phyloP scores from a whole-genome alignment of 2,888 invertebrate species.

The Melolontha melolontha region DNA sequence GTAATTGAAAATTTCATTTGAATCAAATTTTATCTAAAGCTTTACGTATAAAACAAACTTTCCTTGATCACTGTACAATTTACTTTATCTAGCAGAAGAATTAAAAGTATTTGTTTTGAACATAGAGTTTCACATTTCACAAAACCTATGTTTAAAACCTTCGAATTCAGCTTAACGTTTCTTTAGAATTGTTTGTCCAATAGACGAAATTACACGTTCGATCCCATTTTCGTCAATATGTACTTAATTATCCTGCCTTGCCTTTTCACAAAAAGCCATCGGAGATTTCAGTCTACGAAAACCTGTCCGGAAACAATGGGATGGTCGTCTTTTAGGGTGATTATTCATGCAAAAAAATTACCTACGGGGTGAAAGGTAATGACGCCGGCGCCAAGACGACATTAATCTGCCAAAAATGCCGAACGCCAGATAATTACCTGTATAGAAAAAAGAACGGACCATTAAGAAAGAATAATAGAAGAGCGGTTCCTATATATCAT shows the following conservation, averaged over 20 bases:
- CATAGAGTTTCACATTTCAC: too few relatives aligned
- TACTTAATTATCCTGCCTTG: constrained; percentile 10
- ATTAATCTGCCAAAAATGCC: constrained; percentile 56
- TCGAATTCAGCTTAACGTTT: background rate
- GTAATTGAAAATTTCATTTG: too few relatives aligned
- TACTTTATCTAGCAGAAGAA: too few relatives aligned
- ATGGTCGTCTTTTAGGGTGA: constrained; percentile 13
- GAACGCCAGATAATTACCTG: constrained; percentile 53
- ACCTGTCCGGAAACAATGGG: constrained; percentile 11
- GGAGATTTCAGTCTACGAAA: constrained; percentile 1
- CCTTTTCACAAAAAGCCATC: constrained; percentile 16
- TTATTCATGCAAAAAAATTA: constrained; percentile 32
- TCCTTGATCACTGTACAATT: too few relatives aligned
- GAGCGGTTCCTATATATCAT: constrained; percentile 50
- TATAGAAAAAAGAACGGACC: constrained; percentile 51
- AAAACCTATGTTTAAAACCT: too few relatives aligned
- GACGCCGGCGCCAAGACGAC: constrained; percentile 52
- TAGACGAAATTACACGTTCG: constrained; percentile 9
- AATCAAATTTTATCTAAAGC: too few relatives aligned
- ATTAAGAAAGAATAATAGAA: constrained; percentile 50
- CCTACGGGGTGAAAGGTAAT: constrained; percentile 32
- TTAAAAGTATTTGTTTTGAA: too few relatives aligned
- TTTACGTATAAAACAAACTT: too few relatives aligned
- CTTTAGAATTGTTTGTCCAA: constrained; percentile 5
- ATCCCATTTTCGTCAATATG: background rate